Evolutionary conservation across 2,888 invertebrate species (phyloP), one percentile per base, ranked within the genome.

Genomic region (Perizoma flavofasciatum): DNA sequence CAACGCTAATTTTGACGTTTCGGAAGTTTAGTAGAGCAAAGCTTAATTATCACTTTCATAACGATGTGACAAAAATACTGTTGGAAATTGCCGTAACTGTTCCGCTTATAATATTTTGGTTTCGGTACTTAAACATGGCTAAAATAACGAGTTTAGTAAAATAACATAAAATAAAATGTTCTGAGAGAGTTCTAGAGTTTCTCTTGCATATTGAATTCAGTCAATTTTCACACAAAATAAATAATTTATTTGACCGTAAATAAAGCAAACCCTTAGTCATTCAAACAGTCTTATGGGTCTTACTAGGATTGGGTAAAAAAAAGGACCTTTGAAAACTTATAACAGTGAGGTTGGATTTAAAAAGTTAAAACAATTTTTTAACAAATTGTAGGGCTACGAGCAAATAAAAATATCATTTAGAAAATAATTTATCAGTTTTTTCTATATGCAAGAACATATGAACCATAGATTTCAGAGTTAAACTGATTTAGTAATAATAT

Each of bases 341-440:
- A 22, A 22, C 22, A 2, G 3, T 22, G 22, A 22, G 3, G 22
- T 22, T 22, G 22, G 3, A 22, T 22, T 22, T 3, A 89, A 89
- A 88, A 88, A 86, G 81, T 83, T 85, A 73, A 89, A 89, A 89
- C 89, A 88, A 89, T 87, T 89, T 88, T 88, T 89, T 88, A 82
- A 87, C 89, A 86, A 89, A 86, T 86, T 83, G 79, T 82, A 82
- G 82, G 89, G 88, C 89, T 85, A 82, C 84, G 82, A 86, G 83
- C 85, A 80, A 89, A 90, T 89, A 89, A 89, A 90, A 90, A 22
- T 22, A 22, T 22, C 1, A 22, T 22, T 22, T 22, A 22, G n/a
- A 22, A 22, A 22, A 22, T 22, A 22, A 22, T 22, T 22, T 22
- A 22, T 2, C 22, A 22, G 22, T 22, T 22, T 22, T 22, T 22